Evolutionary conservation across 2,888 invertebrate genomes (phyloP).

Genomic region (Portevinia maculata): DNA sequence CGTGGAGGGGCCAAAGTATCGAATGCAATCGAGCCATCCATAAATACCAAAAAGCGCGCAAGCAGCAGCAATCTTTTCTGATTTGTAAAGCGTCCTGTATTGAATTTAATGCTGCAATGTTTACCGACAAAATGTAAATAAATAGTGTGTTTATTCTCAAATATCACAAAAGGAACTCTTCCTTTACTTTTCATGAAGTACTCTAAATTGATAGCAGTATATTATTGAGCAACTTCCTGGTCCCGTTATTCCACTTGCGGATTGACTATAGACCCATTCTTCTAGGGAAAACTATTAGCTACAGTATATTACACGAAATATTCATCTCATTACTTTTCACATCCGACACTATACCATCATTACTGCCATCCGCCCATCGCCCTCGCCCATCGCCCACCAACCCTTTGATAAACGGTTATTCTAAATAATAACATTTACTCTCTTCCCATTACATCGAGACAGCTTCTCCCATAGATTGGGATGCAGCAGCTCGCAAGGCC

Average conservation of each 20-base stretch:
- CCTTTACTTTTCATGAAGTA: slow-evolving; percentile 44
- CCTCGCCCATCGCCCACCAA: slow-evolving; percentile 13
- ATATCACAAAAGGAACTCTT: background rate
- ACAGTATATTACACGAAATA: slow-evolving; percentile 63
- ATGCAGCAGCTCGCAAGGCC: slow-evolving; percentile 31
- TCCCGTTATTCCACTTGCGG: slow-evolving; percentile 39
- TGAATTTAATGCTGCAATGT: slow-evolving; percentile 17
- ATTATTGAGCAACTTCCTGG: slow-evolving; percentile 53
- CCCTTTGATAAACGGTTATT: slow-evolving; percentile 64
- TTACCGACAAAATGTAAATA: background rate
- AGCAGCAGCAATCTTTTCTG: too few species aligned
- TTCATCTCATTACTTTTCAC: slow-evolving; percentile 71
- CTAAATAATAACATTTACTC: slow-evolving; percentile 70
- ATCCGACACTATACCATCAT: slow-evolving; percentile 36
- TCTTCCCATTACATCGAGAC: slow-evolving; percentile 35
- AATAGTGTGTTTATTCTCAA: background rate
- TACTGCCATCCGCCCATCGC: background rate
- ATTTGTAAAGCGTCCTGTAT: too few species aligned
- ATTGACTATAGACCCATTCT: slow-evolving; percentile 36
- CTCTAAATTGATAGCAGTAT: slow-evolving; percentile 50
- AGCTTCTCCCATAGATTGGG: slow-evolving; percentile 35
- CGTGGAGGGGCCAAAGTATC: too few species aligned
- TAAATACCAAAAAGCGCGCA: background rate
- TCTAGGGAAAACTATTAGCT: slow-evolving; percentile 50
- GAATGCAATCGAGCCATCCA: too few species aligned